These are phyloP conservation scores for Ceuthmochares aereus DNA, from an alignment of 2,113 vertebrate species.

Conservation along the genomic window DNA sequence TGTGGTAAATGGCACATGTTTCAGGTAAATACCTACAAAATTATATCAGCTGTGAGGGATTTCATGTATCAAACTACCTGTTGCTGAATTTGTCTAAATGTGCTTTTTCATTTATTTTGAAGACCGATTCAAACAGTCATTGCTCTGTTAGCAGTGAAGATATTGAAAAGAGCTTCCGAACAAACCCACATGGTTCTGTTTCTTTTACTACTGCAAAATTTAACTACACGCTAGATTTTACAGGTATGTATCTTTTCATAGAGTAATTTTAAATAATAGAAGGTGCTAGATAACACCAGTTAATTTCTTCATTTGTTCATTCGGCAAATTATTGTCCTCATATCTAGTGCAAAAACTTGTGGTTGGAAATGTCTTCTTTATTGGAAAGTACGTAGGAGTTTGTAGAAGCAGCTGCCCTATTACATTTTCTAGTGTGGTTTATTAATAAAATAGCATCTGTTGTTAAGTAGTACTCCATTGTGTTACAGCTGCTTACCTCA, in stretches of 20 bases:
- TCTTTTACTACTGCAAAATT: slow-evolving; percentile 94
- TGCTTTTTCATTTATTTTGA: slow-evolving; percentile 71
- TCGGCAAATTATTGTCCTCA: neutral
- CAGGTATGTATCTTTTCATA: slow-evolving; percentile 78
- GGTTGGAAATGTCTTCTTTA: neutral
- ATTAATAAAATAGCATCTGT: neutral
- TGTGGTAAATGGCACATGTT: slow-evolving; percentile 99
- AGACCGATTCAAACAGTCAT: slow-evolving; percentile 89
- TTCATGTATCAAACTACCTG: neutral
- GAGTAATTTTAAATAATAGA: neutral
- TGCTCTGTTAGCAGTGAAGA: slow-evolving; percentile 94
- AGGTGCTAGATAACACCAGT: neutral
- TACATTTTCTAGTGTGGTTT: neutral
- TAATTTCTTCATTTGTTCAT: neutral
- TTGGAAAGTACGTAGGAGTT: neutral
- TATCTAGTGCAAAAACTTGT: neutral
- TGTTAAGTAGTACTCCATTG: neutral
- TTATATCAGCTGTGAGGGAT: neutral
- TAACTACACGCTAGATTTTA: slow-evolving; percentile 92
- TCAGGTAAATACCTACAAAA: slow-evolving; percentile 80
- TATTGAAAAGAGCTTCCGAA: slow-evolving; percentile 91
- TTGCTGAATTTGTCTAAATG: slow-evolving; percentile 31
- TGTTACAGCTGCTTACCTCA: neutral
- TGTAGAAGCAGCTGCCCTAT: neutral
- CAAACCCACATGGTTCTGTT: slow-evolving; percentile 87